Base-by-base conservation (phyloP, 2,888 invertebrate genomes). In the Matsumyia berberina region DNA sequence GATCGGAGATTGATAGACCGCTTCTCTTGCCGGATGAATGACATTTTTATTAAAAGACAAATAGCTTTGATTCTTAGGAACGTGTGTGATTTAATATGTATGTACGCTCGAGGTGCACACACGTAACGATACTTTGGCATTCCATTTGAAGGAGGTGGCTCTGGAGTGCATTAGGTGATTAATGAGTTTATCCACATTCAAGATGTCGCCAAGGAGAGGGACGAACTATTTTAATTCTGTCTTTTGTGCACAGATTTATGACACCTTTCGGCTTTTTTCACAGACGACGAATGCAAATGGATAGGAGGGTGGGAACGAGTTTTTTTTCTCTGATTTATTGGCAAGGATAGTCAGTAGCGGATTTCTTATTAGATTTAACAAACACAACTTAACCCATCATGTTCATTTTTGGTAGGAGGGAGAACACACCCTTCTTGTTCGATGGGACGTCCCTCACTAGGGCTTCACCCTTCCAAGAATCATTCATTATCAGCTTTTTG, bases 381-480 rank as follows among this genome's bases (percentile, higher is more conserved):
- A 5, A 6, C 19, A 44, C 3, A 42, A 6, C 19, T 9, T 44
- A 81, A 24, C 81, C 81, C 44, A 77, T 42, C 29, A 60, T 1
- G 12, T 12, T 15, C 33, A 78, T 39, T 11, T 78, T 89, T 15
- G 91, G 90, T 46, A 90, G 53, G 85, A 89, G 86, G 0, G 88
- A 88, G 15, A 91, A 87, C 6, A 90, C 69, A 31, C 90, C 88
- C 0, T 87, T 88, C 70, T 88, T 91, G 1, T 88, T 86, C 46
- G 88, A 88, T 35, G 82, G 74, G 0, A 91, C 90, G 64, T 90
- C 89, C 37, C 88, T 87, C 6, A 90, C 88, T 7, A 78, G 79
- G 2, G 89, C 87, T 8, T 91, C 89, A 9, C 90, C 90, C 4
- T 73, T 49, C 49, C 88, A 87, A 35, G 89, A 88, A 87, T 91